Evolutionary conservation across 2,888 invertebrate species (phyloP), one percentile per base, ranked within the genome.

Genomic region (Formica aserva): DNA sequence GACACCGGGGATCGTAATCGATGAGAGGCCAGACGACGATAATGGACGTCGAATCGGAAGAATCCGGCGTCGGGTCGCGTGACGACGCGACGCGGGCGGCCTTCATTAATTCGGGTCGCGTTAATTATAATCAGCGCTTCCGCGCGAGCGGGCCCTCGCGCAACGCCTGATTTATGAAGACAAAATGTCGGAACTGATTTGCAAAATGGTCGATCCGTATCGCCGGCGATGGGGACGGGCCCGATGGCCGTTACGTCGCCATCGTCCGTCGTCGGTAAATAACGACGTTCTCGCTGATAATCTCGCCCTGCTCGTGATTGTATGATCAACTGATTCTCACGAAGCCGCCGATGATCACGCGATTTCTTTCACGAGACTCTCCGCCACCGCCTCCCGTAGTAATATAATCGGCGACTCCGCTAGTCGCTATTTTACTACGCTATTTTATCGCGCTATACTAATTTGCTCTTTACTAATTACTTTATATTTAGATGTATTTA

Each of bases 171-270:
- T 93, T 92, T 93, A 92, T 92, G 91, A 91, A 92, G 91, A 91
- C 91, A 91, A 92, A 93, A 92, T 91, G 92, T 92, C 93, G 92
- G 92, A 92, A 93, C 93, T 93, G 93, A 93, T 93, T 93, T 92
- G 91, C 92, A 93, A 93, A 93, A 92, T 92, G 93, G 93, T 93
- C 91, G 93, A 93, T 93, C 76, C 81, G 85, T 91, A 93, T 93
- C 92, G 88, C 15, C 76, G 18, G 13, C 75, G 75, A 6, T 45
- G 84, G 69, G 88, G 85, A 83, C 87, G 85, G 86, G 86, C 32
- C 32, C 89, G 85, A 82, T 86, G 84, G 87, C 88, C 91, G 89
- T 89, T 91, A 89, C 86, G 89, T 90, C 87, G 48, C 65, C 65
- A 45, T 63, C 63, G 26, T 26, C 26, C 26, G 65, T 18, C 48